Conservation (phyloP, 2,888 invertebrate genomes). For the Clepsis dumicolana region DNA sequence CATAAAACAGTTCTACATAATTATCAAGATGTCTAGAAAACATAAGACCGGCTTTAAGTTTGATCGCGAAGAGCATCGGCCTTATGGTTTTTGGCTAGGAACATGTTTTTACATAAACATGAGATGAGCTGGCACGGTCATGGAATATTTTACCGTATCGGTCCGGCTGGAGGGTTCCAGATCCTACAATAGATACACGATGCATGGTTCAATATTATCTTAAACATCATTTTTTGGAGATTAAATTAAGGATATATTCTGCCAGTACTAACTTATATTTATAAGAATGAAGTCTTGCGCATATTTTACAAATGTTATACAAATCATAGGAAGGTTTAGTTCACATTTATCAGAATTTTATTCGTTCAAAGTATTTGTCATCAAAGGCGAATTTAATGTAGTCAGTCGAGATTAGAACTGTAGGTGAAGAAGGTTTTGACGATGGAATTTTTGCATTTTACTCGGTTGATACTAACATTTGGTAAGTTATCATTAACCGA, state of each 20-base stretch:
- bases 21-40: neutral
- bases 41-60: conserved; percentile 2
- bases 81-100: conserved; percentile 31
- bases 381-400: no score
- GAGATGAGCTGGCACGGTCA: conserved; percentile 34
- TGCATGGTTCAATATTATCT: conserved; percentile 5
- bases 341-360: no score
- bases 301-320: neutral
- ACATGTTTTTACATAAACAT: conserved; percentile 38
- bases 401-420: no score
- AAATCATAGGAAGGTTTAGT: no score
- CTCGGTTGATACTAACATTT: no score
- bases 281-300: neutral
- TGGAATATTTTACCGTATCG: conserved; percentile 35
- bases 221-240: neutral
- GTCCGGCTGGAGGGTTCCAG: conserved; percentile 12
- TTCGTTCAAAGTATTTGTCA: no score
- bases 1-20: neutral
- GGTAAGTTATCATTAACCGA: no score
- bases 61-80: conserved; percentile 2
- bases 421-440: no score
- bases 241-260: neutral
- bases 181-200: conserved; percentile 36
- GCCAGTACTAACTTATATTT: neutral
- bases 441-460: no score